Evolutionary conservation across 2,113 vertebrate genomes (phyloP).

Genomic region (Charina bottae): DNA sequence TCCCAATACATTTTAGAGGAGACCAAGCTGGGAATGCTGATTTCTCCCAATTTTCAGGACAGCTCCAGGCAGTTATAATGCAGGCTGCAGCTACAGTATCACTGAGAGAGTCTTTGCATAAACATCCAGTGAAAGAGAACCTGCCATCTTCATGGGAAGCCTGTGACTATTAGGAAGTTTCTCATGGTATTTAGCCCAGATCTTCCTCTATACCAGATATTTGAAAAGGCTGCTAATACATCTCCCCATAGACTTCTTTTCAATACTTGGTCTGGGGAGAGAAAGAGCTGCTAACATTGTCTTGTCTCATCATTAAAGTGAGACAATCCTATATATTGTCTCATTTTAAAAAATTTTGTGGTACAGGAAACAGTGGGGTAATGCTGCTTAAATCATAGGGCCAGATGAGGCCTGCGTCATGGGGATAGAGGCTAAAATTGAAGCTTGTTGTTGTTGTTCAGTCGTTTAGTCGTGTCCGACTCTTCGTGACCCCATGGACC

Average conservation of each 20-base stretch:
- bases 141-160: background rate
- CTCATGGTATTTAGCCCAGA: background rate
- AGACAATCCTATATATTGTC: no score
- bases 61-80: background rate
- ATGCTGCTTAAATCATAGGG: no score
- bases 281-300: no score
- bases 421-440: no score
- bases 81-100: background rate
- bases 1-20: background rate
- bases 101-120: background rate
- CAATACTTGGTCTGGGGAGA: background rate
- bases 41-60: background rate
- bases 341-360: no score
- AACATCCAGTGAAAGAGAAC: background rate
- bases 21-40: background rate
- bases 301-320: no score
- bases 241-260: background rate
- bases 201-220: background rate
- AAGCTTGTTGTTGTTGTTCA: no score
- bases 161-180: background rate
- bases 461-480: no score
- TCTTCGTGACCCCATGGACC: no score
- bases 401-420: no score
- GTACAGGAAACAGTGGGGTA: no score
- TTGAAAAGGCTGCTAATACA: background rate